Percentiles rank a stretch among this genome's conserved stretches.
Evolutionary conservation across 2,888 invertebrate genomes (phyloP).

Genomic region (Drosophila tanythrix): DNA sequence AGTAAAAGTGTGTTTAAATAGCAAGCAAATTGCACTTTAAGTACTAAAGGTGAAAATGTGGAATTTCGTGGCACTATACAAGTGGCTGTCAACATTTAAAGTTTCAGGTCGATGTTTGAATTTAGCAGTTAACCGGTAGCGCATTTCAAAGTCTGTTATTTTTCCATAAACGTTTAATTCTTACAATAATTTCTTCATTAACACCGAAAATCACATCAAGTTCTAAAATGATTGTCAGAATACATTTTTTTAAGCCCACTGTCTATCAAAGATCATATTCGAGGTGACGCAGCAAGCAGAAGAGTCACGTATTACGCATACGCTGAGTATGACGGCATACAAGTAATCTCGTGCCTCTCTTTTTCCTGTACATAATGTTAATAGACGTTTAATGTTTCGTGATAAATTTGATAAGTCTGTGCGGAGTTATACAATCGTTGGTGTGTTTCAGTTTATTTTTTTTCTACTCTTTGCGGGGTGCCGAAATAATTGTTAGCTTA

Average conservation of each 20-base stretch:
- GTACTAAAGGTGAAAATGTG: not conserved
- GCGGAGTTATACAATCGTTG: conserved; percentile 56
- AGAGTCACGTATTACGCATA: conserved; percentile 70
- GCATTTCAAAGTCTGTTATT: not conserved
- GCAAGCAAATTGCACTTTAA: not conserved
- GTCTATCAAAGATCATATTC: conserved; percentile 14
- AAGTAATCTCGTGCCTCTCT: not conserved
- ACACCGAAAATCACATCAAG: conserved; percentile 28
- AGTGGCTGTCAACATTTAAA: not conserved
- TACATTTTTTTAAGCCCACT: not conserved
- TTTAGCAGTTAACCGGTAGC: not conserved
- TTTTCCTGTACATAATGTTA: conserved; percentile 48
- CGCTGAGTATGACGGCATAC: conserved; percentile 63
- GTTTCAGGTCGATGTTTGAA: no score
- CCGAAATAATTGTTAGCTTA: conserved; percentile 61
- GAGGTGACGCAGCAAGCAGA: conserved; percentile 35
- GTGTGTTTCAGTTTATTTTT: not conserved
- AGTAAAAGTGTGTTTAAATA: not conserved
- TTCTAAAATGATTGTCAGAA: conserved; percentile 2
- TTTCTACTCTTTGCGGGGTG: conserved; percentile 31
- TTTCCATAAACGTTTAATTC: not conserved
- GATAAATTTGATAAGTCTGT: conserved; percentile 71
- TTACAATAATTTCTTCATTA: conserved; percentile 47
- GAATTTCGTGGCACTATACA: not conserved
- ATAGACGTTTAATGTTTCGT: conserved; percentile 60